phyloP scores from a whole-genome alignment of 2,113 vertebrate genomes.

The Nettapus auritus region DNA sequence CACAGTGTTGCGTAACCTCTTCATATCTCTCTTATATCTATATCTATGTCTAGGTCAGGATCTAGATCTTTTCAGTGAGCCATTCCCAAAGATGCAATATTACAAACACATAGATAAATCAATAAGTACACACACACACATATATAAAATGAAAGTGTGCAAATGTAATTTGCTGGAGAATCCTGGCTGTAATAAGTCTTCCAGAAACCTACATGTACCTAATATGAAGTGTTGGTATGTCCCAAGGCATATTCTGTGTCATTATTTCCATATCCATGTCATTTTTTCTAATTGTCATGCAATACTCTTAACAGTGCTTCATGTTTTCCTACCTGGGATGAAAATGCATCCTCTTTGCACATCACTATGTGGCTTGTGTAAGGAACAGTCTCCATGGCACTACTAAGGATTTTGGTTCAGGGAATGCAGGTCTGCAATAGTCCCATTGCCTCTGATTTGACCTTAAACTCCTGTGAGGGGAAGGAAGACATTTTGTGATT shows the following conservation, averaged over 20 bases:
- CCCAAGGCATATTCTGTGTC: not conserved
- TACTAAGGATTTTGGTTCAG: not conserved
- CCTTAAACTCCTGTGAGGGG: not conserved
- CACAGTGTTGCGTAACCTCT: not conserved
- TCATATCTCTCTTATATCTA: not conserved
- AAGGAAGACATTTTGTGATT: not conserved
- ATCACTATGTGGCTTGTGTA: not conserved
- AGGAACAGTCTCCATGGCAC: not conserved
- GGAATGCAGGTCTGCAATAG: not conserved
- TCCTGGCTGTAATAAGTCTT: not conserved
- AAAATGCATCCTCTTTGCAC: not conserved
- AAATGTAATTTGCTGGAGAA: not conserved
- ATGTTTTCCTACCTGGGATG: not conserved
- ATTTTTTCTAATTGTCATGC: not conserved
- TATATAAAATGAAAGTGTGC: not conserved
- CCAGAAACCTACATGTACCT: not conserved
- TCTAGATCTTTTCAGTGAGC: not conserved
- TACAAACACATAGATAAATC: not conserved
- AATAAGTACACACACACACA: not conserved
- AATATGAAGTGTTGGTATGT: not conserved
- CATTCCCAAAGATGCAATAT: not conserved
- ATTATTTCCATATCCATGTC: too few species aligned
- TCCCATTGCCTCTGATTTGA: not conserved
- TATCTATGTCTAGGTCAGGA: not conserved
- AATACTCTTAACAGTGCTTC: not conserved